Base-by-base conservation (phyloP, 1,140 invertebrate genomes). In the Drosophila santomea region DNA sequence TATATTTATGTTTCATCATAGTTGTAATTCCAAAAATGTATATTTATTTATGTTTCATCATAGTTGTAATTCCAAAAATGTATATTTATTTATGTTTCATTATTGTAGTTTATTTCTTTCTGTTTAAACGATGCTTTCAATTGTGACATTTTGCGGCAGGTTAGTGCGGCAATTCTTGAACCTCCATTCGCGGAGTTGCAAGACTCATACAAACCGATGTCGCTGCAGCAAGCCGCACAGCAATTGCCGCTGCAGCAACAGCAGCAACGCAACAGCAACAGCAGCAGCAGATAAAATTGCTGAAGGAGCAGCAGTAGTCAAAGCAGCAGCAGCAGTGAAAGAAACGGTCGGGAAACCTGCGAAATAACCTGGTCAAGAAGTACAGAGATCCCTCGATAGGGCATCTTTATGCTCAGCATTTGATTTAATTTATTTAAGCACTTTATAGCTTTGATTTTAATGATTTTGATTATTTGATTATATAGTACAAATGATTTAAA, bases 201-300 rank as follows among this genome's bases (percentile, higher is more conserved):
- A 15, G 23, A 17, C 47, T 28, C 28, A 50, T 50, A 23, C 38
- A 25, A 55, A 4, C 17, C 32, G 41, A 63, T 56, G 51, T 45
- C 15, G 38, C 47, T 36, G 28, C 23, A 28, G 39, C 25, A 55
- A 77, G 74, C 74, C 63, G 73, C 81, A 78, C 72, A 85, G 81
- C 81, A 85, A 78, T 75, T 88, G 83, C 82, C 79, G 69, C 61
- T 57, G 32, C 43, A 54, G 35, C 39, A 48, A 28, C 56, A 47
- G 50, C 50, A 66, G 41, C 41, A 28, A 32, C 8, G 15, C 60
- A 51, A 12, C 50, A 67, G 12, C 20, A 41, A 7, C 38, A 17
- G 43, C 64, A 50, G 32, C 48, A 32, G 7, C n/a, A 51, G 45
- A 41, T 48, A 35, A 64, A 64, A 67, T 41, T 50, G 35, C 20